These are phyloP conservation scores for Trichacis sp. DNA, from an alignment of 2,888 invertebrate species.

Conservation along the genomic window DNA sequence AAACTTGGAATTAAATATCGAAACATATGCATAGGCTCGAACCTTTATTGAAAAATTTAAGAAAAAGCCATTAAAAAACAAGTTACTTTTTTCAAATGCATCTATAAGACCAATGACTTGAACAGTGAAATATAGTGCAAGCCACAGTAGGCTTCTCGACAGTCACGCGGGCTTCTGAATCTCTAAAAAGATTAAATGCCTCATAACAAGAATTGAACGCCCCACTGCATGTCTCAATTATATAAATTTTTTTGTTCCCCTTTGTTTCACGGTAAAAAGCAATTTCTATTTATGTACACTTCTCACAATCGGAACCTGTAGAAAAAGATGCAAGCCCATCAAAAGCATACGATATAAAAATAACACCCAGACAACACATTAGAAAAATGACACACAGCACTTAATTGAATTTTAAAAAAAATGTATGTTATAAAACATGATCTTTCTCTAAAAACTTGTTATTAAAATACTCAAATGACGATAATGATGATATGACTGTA, in stretches of 20 bases:
- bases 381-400: conserved; percentile 13
- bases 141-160: conserved; percentile 8
- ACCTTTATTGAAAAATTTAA: too few relatives aligned
- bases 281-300: neutral
- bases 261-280: too few relatives aligned
- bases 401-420: conserved; percentile 4
- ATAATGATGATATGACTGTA: too few relatives aligned
- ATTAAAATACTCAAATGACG: too few relatives aligned
- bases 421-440: neutral
- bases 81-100: neutral
- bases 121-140: conserved; percentile 1
- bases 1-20: neutral
- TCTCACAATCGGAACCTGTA: neutral
- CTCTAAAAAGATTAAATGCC: conserved; percentile 10
- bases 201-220: neutral
- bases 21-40: neutral
- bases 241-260: too few relatives aligned
- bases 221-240: conserved; percentile 2
- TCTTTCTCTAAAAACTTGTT: too few relatives aligned
- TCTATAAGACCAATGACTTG: neutral
- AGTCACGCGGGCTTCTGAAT: conserved; percentile 15
- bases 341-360: conserved; percentile 31
- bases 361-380: conserved; percentile 33
- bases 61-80: neutral
- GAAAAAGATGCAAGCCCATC: conserved; percentile 33